Percentiles rank a stretch among this genome's conserved stretches.
Conservation (phyloP, 2,113 vertebrate genomes). For the Buteo buteo region DNA sequence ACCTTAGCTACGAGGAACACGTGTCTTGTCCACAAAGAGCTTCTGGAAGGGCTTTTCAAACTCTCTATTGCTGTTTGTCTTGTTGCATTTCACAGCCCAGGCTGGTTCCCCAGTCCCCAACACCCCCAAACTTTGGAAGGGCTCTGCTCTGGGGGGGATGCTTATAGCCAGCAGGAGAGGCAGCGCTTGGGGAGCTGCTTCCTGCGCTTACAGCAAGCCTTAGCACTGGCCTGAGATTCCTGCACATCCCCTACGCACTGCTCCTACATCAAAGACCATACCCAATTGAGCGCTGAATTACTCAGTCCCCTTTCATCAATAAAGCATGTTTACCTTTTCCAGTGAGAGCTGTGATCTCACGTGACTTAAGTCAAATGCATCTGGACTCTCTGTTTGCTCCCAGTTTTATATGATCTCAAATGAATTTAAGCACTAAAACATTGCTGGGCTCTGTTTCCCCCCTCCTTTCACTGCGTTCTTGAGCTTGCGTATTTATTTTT, state of each 20-base stretch:
- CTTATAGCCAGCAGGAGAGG: background rate
- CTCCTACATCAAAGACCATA: conserved; percentile 19
- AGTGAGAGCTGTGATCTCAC: background rate
- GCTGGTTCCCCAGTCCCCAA: background rate
- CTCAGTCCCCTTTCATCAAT: background rate
- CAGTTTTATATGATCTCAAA: background rate
- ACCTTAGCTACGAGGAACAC: background rate
- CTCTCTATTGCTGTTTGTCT: background rate
- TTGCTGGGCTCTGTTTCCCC: background rate
- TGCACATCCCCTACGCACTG: rapidly evolving
- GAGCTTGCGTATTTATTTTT: background rate
- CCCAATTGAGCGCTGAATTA: background rate
- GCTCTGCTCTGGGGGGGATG: background rate
- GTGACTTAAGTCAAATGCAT: background rate
- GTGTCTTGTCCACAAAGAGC: background rate
- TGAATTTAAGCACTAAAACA: background rate
- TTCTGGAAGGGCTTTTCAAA: background rate
- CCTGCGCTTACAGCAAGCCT: background rate
- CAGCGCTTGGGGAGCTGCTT: background rate
- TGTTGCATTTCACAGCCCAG: background rate
- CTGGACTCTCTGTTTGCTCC: background rate
- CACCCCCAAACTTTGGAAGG: background rate
- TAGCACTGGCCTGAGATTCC: background rate
- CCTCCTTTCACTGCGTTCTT: background rate
- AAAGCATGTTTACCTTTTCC: background rate